Conservation (phyloP, 2,797 vertebrate genomes). For the Threskiornis aethiopicus region DNA sequence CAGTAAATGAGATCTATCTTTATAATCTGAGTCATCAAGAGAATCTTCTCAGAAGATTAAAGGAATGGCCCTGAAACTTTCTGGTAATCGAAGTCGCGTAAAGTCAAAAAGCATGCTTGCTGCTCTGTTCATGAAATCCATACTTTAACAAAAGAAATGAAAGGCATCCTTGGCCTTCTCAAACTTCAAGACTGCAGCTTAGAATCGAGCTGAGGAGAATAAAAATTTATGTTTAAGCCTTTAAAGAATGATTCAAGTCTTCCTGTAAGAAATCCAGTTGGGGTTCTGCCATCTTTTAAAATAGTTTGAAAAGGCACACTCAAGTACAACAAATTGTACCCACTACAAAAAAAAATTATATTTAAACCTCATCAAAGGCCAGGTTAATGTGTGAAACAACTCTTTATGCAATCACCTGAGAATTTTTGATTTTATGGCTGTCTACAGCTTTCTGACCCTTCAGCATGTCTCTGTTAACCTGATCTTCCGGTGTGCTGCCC, state of each 20-base stretch:
- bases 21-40: slow-evolving; percentile 45
- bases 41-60: slow-evolving; percentile 36
- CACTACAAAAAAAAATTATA: not conserved
- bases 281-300: not conserved
- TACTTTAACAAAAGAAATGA: slow-evolving; percentile 9
- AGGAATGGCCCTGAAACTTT: slow-evolving; percentile 4
- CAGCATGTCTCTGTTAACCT: not conserved
- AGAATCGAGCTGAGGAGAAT: not conserved
- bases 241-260: not conserved
- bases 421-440: not conserved
- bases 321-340: not conserved
- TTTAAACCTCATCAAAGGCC: not conserved
- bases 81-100: not conserved
- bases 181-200: not conserved
- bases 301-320: not conserved
- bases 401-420: not conserved
- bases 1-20: slow-evolving; percentile 47
- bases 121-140: not conserved
- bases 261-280: not conserved
- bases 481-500: not conserved
- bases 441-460: not conserved
- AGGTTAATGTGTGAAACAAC: not conserved
- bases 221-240: not conserved
- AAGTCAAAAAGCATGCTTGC: slow-evolving; percentile 2
- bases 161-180: not conserved